Evolutionary conservation across 2,797 vertebrate species (phyloP), one percentile per base, ranked within the genome.

Genomic region (Orientallactaga sibirica): DNA sequence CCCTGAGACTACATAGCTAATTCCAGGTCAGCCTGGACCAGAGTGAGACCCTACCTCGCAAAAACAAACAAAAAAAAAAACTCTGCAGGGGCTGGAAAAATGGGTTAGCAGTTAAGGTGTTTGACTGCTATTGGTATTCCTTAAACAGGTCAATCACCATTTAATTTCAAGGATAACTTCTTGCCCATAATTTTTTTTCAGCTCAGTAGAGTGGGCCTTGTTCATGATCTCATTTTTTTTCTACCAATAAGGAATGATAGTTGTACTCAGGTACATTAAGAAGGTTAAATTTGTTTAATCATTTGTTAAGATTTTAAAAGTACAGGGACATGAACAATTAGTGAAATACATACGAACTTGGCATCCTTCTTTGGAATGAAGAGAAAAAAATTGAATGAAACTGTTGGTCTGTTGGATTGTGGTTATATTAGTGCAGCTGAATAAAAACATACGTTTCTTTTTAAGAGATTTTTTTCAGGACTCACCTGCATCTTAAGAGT

Each of bases 221-320:
- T 11, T 85, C 83, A 41, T 41, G 68, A 20, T 64, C 68, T 88
- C 64, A 83, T 75, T 25, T 92, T 83, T 74, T 91, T 81, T 93
- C 81, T 80, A 70, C 37, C n/a, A 70, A 52, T 67, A 79, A 55
- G 20, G 11, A 91, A 62, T 86, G 67, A 52, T 52, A 76, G 7
- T 86, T 95, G 12, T 78, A 90, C 71, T 89, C 25, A n/a, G 10
- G 58, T 89, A 6, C 2, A 5, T 80, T 80, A 22, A 62, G 43
- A 81, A 29, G 41, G n/a, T 88, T 93, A 90, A 77, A 52, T 79
- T 37, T 74, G 41, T 74, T 68, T 92, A 73, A 41, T 86, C 19
- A 76, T 86, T 77, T 91, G 16, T 93, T 74, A 90, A 86, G 16
- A 83, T 86, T 76, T 95, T 89, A 81, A 93, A 92, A 88, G 79